Base-by-base conservation (phyloP, 2,888 invertebrate species). In the Lithophane ornitopus region DNA sequence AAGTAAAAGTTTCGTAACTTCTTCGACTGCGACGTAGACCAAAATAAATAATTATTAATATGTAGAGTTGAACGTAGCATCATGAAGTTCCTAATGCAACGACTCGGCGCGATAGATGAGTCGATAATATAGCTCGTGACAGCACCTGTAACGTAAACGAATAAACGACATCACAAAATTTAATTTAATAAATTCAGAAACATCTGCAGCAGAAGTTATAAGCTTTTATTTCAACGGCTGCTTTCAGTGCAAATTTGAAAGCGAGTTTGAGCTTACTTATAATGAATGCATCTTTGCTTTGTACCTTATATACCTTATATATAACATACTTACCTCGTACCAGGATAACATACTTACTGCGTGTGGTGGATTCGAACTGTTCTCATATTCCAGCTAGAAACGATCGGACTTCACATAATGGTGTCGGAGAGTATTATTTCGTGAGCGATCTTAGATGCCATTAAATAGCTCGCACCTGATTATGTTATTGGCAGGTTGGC, bases 311-410 rank as follows among this genome's bases (percentile, higher is more conserved):
- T n/a, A n/a, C n/a, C n/a, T n/a, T n/a, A n/a, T n/a, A n/a, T n/a
- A n/a, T n/a, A n/a, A n/a, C n/a, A n/a, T n/a, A n/a, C 34, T 6
- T 34, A 34, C 34, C 39, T 58, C 11, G 39, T 73, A 49, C 58
- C 41, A 49, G 72, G 65, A 69, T 44, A 49, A 4, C 14, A 56
- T 65, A 63, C 74, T 68, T 44, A 70, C n/a, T 63, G 63, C 56
- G n/a, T n/a, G 41, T 26, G 26, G 54, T 59, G 41, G 34, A 52
- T 59, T 34, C 49, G 16, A 34, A 56, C 46, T 58, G 44, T 26
- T 70, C 28, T 14, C 39, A 11, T 46, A 69, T n/a, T 70, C 52
- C 39, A 59, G 56, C 26, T 56, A 19, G n/a, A 49, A 44, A 7
- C 41, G 52, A 44, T 12, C 65, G n/a, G 14, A 16, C 28, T 6